Percentiles rank a stretch among this genome's conserved stretches.
phyloP scores from a whole-genome alignment of 2,888 invertebrate species.

The Ctena decussata region DNA sequence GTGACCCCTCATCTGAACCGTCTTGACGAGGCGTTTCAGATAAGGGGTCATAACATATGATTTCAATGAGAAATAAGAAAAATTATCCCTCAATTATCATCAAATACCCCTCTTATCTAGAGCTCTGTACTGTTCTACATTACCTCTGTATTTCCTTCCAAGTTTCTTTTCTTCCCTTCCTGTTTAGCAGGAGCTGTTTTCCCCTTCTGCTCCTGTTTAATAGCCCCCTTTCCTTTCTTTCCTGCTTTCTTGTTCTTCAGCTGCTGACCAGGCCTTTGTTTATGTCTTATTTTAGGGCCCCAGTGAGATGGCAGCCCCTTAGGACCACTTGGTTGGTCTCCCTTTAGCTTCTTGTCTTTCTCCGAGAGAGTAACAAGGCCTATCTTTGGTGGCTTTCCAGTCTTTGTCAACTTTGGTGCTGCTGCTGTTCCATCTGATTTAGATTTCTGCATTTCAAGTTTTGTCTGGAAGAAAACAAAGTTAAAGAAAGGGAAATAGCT shows the following conservation, averaged over 20 bases:
- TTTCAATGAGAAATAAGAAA: too few relatives aligned
- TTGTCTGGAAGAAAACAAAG: too few relatives aligned
- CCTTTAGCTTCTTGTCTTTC: slow-evolving; percentile 44
- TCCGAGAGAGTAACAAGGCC: slow-evolving; percentile 40
- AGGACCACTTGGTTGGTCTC: slow-evolving; percentile 29
- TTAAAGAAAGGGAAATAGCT: too few relatives aligned
- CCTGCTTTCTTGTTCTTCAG: slow-evolving; percentile 26
- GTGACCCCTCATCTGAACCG: too few relatives aligned
- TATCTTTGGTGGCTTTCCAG: slow-evolving; percentile 9
- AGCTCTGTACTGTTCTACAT: too few relatives aligned
- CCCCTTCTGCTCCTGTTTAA: neutral
- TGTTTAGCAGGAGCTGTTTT: neutral
- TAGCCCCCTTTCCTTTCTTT: slow-evolving; percentile 2
- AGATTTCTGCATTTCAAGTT: neutral
- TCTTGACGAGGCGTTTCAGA: too few relatives aligned
- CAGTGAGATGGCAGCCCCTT: slow-evolving; percentile 81
- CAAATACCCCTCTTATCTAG: too few relatives aligned
- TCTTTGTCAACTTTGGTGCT: neutral
- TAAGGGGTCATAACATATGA: too few relatives aligned
- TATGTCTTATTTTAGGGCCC: slow-evolving; percentile 85
- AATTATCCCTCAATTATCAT: too few relatives aligned
- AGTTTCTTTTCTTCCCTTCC: neutral
- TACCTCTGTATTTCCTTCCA: neutral
- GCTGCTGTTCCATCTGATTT: neutral
- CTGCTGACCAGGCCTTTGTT: slow-evolving; percentile 60